Base-by-base conservation (phyloP, 1,140 invertebrate genomes). In the Andricus grossulariae region DNA sequence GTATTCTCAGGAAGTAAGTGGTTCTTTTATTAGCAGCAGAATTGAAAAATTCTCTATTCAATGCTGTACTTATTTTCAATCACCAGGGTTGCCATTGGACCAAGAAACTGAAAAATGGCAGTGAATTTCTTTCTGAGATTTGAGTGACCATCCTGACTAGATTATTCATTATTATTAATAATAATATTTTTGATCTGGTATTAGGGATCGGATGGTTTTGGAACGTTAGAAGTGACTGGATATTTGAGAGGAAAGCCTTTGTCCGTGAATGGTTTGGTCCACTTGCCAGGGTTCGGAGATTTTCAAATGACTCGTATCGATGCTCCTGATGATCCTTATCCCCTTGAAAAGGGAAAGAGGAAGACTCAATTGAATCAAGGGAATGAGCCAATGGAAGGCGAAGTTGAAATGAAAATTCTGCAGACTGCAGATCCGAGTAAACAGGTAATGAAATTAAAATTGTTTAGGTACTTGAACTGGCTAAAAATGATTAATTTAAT, bases 211-310 rank as follows among this genome's bases (percentile, higher is more conserved):
- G 82, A 84, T 74, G 73, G 88, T 39, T 90, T 90, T 84, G 97
- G 97, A 21, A 97, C 94, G 50, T 89, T 99, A 45, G 95, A 95
- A 91, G 89, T 99, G 2, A 95, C 95, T 77, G 98, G 98, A 3
- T 98, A 95, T 91, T 89, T 99, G 66, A 92, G 96, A 85, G 96
- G 97, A 0, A 93, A 94, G 82, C 91, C 95, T 10, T 91, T 98
- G 52, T 96, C 95, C 89, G 97, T 96, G 0, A 99, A 99, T 93
- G 92, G 95, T 81, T 92, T 99, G 66, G 92, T 99, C 66, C 97
- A 99, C 86, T 94, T 99, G 72, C 94, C 97, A 72, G 97, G 97
- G 0, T 94, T 97, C 87, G 98, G 97, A 54, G 96, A 98, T 87
- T 99, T 96, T 89, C 98, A 99, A 92, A 95, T 99, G 93, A 92